phyloP scores from a whole-genome alignment of 1,140 invertebrate species.

The Pygmarrhopalites habei region DNA sequence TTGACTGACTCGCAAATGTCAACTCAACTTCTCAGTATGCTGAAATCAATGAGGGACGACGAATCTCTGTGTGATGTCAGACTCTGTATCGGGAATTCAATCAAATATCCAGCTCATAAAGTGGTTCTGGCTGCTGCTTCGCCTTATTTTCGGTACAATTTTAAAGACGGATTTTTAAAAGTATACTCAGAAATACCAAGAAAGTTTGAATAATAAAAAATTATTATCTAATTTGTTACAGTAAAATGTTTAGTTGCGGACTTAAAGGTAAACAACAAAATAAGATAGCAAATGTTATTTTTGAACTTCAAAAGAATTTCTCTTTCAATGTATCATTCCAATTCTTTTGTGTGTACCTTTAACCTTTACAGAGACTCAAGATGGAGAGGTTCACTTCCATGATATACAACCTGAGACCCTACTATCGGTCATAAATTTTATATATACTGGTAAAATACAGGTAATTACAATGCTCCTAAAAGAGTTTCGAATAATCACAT shows the following conservation, averaged over 20 bases:
- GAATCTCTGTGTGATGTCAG: constrained; percentile 40
- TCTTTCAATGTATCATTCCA: no score
- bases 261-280: no score
- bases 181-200: no score
- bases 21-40: constrained; percentile 29
- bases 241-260: constrained; percentile 42
- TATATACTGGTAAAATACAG: constrained; percentile 48
- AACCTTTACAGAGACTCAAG: constrained; percentile 48
- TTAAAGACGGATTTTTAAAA: constrained; percentile 1
- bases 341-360: no score
- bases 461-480: no score
- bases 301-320: no score
- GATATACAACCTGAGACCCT: constrained; percentile 51
- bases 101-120: constrained; percentile 54
- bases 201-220: not conserved
- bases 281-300: no score
- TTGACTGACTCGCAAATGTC: constrained; percentile 39
- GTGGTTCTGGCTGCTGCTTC: constrained; percentile 54
- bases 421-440: constrained; percentile 50
- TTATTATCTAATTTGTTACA: constrained; percentile 19
- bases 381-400: constrained; percentile 49
- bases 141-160: constrained; percentile 50
- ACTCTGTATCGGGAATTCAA: constrained; percentile 33
- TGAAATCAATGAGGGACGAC: constrained; percentile 39
- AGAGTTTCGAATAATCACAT: no score